Evolutionary conservation across 2,888 invertebrate species (phyloP).

Genomic region (Nemurella pictetii): DNA sequence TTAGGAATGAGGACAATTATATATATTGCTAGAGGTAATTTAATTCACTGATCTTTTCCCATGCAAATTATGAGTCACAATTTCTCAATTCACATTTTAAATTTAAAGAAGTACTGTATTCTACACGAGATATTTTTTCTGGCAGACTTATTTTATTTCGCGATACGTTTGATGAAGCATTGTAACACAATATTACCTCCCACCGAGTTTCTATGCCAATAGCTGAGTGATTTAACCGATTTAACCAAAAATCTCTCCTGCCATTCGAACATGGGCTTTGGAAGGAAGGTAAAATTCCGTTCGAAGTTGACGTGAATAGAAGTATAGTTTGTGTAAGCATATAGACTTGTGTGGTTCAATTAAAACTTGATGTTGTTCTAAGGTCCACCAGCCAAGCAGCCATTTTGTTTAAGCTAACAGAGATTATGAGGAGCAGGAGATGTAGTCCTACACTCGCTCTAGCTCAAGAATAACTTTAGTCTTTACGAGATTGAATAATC

Average conservation of each 20-base stretch:
- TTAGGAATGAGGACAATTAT: too few relatives aligned
- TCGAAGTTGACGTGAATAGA: conserved; percentile 18
- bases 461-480: conserved; percentile 31
- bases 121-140: not conserved
- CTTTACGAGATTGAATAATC: conserved; percentile 37
- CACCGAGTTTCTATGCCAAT: too few relatives aligned
- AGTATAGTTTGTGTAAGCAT: conserved; percentile 32
- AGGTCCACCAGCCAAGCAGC: conserved; percentile 35
- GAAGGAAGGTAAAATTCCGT: not conserved
- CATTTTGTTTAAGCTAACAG: conserved; percentile 37
- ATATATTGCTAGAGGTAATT: too few relatives aligned
- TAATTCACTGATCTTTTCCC: too few relatives aligned
- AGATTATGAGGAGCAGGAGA: conserved; percentile 29
- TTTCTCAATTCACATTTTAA: too few relatives aligned
- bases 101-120: too few relatives aligned
- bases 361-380: conserved; percentile 40
- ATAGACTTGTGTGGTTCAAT: conserved; percentile 37
- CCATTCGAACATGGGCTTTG: not conserved
- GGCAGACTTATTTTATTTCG: not conserved
- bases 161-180: not conserved
- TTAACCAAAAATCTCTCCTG: not conserved
- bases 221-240: not conserved
- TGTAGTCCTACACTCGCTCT: conserved; percentile 13
- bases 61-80: too few relatives aligned
- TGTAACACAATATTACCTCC: not conserved